Percentiles rank a stretch among this genome's conserved stretches.
These are phyloP conservation scores for Apantesis nais DNA, from an alignment of 2,888 invertebrate species.

Conservation along the genomic window DNA sequence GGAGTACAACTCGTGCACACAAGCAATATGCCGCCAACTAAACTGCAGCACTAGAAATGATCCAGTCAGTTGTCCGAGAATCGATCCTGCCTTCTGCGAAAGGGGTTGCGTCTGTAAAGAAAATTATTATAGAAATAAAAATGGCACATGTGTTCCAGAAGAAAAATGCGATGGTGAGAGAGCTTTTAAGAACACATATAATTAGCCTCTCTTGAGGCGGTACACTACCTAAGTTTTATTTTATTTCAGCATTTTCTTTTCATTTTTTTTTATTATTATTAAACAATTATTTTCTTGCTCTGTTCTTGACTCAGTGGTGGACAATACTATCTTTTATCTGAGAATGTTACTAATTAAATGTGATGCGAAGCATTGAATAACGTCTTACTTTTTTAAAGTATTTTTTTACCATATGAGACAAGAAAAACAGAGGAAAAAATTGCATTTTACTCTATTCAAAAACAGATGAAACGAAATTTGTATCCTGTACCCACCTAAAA, in stretches of 20 bases:
- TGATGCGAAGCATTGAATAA: neutral
- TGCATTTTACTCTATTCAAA: neutral
- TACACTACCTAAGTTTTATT: neutral
- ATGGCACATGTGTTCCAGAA: constrained; percentile 14
- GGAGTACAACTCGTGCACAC: constrained; percentile 36
- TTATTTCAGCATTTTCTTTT: too few relatives aligned
- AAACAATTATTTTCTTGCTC: too few relatives aligned
- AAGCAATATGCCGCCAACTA: constrained; percentile 27
- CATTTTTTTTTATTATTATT: too few relatives aligned
- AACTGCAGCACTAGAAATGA: constrained; percentile 6
- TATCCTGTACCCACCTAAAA: neutral
- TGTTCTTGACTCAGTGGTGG: neutral
- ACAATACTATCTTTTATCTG: neutral
- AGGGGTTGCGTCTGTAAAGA: constrained; percentile 17
- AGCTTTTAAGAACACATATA: neutral
- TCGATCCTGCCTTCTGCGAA: constrained; percentile 4
- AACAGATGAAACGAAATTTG: neutral
- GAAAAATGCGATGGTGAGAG: constrained; percentile 14
- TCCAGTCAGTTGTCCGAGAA: constrained; percentile 6
- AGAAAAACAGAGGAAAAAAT: neutral
- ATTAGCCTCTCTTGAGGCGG: neutral
- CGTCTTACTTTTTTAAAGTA: too few relatives aligned
- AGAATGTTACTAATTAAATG: too few relatives aligned
- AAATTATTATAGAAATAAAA: constrained; percentile 10
- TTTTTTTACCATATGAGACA: too few relatives aligned